Conservation (phyloP, 2,888 invertebrate species). For the Archaeoteleia sp. region DNA sequence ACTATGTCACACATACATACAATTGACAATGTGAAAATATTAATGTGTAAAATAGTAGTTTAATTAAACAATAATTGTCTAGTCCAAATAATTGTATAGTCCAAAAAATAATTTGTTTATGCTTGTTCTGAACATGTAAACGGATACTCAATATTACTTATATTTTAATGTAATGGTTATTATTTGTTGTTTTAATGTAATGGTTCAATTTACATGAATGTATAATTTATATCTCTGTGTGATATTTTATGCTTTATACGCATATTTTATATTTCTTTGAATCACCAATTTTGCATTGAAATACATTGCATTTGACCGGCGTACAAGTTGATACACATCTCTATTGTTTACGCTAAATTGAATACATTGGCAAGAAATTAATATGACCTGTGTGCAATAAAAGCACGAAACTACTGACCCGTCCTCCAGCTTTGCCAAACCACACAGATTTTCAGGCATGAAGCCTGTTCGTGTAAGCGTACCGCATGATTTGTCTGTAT, state of each 20-base stretch:
- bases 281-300: conserved; percentile 34
- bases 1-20: too few species aligned
- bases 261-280: conserved; percentile 33
- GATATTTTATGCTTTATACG: too few species aligned
- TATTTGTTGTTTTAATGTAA: too few species aligned
- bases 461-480: conserved; percentile 21
- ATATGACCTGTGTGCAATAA: conserved; percentile 59
- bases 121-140: too few species aligned
- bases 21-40: too few species aligned
- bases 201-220: not conserved
- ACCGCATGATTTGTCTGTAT: conserved; percentile 37
- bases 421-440: conserved; percentile 16
- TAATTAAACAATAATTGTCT: too few species aligned
- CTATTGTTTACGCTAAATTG: conserved; percentile 65
- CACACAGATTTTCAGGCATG: conserved; percentile 7
- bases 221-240: conserved; percentile 29
- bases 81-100: too few species aligned
- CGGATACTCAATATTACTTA: too few species aligned
- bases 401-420: conserved; percentile 42
- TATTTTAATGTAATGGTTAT: too few species aligned
- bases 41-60: too few species aligned
- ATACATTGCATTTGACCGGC: conserved; percentile 58
- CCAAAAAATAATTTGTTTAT: too few species aligned
- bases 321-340: conserved; percentile 53
- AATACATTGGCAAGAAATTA: conserved; percentile 62